Evolutionary conservation across 2,888 invertebrate genomes (phyloP).

Genomic region (Epicampocera succincta): DNA sequence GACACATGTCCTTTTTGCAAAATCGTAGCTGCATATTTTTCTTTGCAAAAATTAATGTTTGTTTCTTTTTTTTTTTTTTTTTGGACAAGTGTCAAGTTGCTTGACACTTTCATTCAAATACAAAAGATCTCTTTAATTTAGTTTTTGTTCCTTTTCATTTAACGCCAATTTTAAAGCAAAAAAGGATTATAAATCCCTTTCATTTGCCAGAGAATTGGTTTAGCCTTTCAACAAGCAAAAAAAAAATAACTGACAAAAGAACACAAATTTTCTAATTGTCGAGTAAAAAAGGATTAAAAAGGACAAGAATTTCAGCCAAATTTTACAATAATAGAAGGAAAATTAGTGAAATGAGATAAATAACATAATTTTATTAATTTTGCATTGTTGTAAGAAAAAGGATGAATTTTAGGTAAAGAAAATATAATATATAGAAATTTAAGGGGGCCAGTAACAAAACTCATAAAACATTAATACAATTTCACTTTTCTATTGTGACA

Average conservation of each 20-base stretch:
- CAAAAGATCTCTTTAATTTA: slow-evolving; percentile 46
- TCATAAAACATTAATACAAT: no score
- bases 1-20: slow-evolving; percentile 56
- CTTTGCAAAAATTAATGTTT: neutral
- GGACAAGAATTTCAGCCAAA: slow-evolving; percentile 19
- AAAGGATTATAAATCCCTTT: slow-evolving; percentile 46
- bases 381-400: slow-evolving; percentile 10
- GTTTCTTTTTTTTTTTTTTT: slow-evolving; percentile 15
- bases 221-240: slow-evolving; percentile 11
- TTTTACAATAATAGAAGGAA: slow-evolving; percentile 12
- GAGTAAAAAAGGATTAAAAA: slow-evolving; percentile 57
- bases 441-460: no score
- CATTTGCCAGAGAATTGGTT: neutral
- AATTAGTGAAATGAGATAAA: slow-evolving; percentile 52
- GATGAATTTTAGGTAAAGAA: no score
- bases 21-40: neutral
- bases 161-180: slow-evolving; percentile 58
- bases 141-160: slow-evolving; percentile 33
- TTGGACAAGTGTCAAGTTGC: slow-evolving; percentile 61
- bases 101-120: slow-evolving; percentile 29
- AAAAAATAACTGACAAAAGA: slow-evolving; percentile 12
- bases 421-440: no score
- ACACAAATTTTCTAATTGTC: slow-evolving; percentile 48
- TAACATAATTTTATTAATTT: slow-evolving; percentile 54
- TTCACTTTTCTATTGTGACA: no score